phyloP scores from a whole-genome alignment of 2,888 invertebrate species.

The Drepana falcataria region DNA sequence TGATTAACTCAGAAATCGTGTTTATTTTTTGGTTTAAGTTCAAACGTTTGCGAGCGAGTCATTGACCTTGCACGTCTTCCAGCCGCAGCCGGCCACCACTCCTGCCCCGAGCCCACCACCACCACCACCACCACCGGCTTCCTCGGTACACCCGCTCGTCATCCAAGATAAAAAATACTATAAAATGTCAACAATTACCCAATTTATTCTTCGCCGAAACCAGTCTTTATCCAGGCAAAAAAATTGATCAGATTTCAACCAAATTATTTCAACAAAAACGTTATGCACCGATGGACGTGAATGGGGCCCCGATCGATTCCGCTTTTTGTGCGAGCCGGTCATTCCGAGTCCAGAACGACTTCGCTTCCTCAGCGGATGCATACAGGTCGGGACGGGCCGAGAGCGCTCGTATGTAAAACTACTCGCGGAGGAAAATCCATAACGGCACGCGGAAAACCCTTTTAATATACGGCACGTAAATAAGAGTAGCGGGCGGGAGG shows the following conservation, averaged over 20 bases:
- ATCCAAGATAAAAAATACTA: background rate
- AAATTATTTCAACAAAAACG: slow-evolving; percentile 19
- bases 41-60: slow-evolving; percentile 32
- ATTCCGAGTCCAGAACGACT: slow-evolving; percentile 8
- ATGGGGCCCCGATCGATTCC: slow-evolving; percentile 18
- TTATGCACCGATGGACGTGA: slow-evolving; percentile 19
- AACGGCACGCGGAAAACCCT: slow-evolving; percentile 78
- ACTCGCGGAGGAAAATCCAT: slow-evolving; percentile 69
- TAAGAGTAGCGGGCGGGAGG: slow-evolving; percentile 45
- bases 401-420: slow-evolving; percentile 58
- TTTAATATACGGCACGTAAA: slow-evolving; percentile 78
- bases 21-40: slow-evolving; percentile 41
- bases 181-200: background rate
- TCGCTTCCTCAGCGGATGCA: background rate
- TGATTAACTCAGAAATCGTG: slow-evolving; percentile 23
- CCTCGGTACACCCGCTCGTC: background rate
- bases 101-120: background rate
- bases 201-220: background rate
- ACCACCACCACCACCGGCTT: background rate
- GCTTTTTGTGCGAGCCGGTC: slow-evolving; percentile 14
- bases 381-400: background rate
- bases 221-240: background rate
- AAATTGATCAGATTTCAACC: slow-evolving; percentile 12
- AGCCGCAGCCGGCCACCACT: slow-evolving; percentile 26
- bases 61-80: slow-evolving; percentile 29